Evolutionary conservation across 2,113 vertebrate species (phyloP).

Genomic region (Anoplopoma fimbria): DNA sequence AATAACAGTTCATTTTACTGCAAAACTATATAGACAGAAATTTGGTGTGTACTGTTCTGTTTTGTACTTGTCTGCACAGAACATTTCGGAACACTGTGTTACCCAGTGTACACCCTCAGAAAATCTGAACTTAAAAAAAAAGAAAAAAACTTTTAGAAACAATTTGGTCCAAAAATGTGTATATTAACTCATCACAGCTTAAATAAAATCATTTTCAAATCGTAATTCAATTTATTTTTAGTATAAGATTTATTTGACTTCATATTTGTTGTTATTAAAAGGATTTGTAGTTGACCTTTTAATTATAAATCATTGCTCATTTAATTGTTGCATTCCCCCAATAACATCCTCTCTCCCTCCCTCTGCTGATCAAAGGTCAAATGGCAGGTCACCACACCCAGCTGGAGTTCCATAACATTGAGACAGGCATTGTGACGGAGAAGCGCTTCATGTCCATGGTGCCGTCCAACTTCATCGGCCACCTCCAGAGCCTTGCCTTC

Average conservation of each 20-base stretch:
- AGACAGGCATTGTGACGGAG: slow-evolving; percentile 98
- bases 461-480: slow-evolving; percentile 98
- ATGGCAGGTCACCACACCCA: slow-evolving; percentile 98
- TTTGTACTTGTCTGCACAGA: not conserved
- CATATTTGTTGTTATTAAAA: not conserved
- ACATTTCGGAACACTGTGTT: not conserved
- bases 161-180: not conserved
- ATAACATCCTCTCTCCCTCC: slow-evolving; percentile 27
- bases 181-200: not conserved
- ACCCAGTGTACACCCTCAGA: not conserved
- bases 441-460: slow-evolving; percentile 92
- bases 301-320: not conserved
- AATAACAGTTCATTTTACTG: not conserved
- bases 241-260: not conserved
- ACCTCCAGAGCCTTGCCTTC: slow-evolving; percentile 96
- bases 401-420: slow-evolving; percentile 99
- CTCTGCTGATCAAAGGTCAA: slow-evolving; percentile 87
- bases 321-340: slow-evolving; percentile 7
- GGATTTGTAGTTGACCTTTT: not conserved
- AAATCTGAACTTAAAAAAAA: not conserved
- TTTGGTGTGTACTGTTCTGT: not conserved
- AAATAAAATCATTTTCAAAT: not conserved
- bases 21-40: not conserved
- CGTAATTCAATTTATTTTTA: not conserved
- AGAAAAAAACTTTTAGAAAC: not conserved